Evolutionary conservation across 2,113 vertebrate species (phyloP).

Genomic region (Microtus ochrogaster): DNA sequence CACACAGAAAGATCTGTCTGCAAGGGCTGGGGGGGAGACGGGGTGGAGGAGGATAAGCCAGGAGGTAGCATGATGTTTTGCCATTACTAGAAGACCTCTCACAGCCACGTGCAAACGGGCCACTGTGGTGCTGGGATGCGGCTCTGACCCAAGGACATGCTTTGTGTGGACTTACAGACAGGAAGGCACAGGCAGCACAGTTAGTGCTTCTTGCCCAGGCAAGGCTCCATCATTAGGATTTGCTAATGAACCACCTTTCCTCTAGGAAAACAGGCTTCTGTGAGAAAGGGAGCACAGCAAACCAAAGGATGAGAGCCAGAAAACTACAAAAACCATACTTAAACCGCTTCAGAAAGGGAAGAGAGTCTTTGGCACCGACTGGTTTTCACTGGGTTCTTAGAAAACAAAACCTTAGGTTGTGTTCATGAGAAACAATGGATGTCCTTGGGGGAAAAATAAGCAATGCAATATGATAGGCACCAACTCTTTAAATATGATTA

Average conservation of each 20-base stretch:
- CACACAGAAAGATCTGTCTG: too few species aligned
- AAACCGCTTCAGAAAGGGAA: constrained; percentile 1
- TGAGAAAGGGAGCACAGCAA: neutral
- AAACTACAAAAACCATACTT: neutral
- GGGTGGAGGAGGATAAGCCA: neutral
- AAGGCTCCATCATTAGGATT: neutral
- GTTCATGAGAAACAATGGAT: constrained; percentile 53
- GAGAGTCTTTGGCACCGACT: neutral
- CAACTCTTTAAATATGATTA: constrained; percentile 45
- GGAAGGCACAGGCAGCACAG: neutral
- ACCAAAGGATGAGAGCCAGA: constrained; percentile 20
- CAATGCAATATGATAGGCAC: constrained; percentile 40
- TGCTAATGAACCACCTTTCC: neutral
- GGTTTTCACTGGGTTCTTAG: neutral
- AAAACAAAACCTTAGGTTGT: neutral
- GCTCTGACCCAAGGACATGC: neutral
- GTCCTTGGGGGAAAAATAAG: constrained; percentile 70
- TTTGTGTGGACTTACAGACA: neutral
- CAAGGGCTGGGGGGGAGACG: neutral
- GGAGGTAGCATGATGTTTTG: neutral
- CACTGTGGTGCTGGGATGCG: neutral
- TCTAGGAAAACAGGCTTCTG: neutral
- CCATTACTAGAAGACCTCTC: neutral
- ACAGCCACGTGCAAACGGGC: neutral
- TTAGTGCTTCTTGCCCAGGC: neutral